Conservation (phyloP, 2,888 invertebrate genomes). For the Aspidapion aeneum region DNA sequence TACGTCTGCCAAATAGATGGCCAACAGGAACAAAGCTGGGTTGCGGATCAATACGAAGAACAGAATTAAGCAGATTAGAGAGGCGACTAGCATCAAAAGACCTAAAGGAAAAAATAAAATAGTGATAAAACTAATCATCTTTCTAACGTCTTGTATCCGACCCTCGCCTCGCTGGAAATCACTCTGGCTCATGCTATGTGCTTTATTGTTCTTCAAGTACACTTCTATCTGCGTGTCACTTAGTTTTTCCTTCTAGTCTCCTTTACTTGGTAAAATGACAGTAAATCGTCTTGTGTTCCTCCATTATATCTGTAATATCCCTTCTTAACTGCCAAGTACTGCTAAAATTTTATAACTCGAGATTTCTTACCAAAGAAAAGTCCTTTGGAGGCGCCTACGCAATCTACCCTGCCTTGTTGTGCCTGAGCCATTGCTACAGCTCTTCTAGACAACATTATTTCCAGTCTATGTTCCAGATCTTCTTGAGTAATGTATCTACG, state of each 20-base stretch:
- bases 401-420: constrained; percentile 83
- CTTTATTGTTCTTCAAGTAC: too few relatives aligned
- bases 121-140: too few relatives aligned
- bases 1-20: constrained; percentile 87
- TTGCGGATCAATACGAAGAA: constrained; percentile 94
- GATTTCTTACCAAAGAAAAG: constrained; percentile 75
- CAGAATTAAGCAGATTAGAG: constrained; percentile 88
- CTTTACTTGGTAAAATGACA: too few relatives aligned
- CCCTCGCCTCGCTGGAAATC: too few relatives aligned
- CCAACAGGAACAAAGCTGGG: constrained; percentile 75
- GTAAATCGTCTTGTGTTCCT: too few relatives aligned
- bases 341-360: too few relatives aligned
- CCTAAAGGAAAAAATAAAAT: background rate
- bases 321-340: too few relatives aligned
- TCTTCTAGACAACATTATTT: constrained; percentile 82
- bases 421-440: constrained; percentile 84
- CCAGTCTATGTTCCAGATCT: constrained; percentile 83
- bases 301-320: too few relatives aligned
- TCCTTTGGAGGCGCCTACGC: constrained; percentile 91
- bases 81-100: constrained; percentile 81
- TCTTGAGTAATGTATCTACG: constrained; percentile 67
- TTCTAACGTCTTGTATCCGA: too few relatives aligned
- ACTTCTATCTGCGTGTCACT: too few relatives aligned
- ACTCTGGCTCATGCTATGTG: too few relatives aligned
- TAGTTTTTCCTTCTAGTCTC: too few relatives aligned